These are phyloP conservation scores for Setipinna tenuifilis DNA, from an alignment of 2,797 vertebrate genomes.

Conservation along the genomic window DNA sequence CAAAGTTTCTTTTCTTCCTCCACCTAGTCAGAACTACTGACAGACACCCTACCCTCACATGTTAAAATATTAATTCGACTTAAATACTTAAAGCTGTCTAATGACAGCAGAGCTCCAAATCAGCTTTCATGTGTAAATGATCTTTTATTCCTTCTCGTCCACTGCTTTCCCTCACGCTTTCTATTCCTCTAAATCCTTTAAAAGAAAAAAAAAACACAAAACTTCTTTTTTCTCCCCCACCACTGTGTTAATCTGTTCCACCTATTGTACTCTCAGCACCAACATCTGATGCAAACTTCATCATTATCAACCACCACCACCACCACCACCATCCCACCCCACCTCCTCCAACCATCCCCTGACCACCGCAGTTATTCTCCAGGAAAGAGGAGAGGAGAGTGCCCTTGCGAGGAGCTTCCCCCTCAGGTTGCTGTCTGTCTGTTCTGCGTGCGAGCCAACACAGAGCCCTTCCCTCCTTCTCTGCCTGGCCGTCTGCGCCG, in stretches of 20 bases:
- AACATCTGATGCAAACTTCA: conserved; percentile 19
- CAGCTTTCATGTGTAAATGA: conserved; percentile 79
- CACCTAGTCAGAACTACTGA: conserved; percentile 72
- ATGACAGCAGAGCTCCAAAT: conserved; percentile 77
- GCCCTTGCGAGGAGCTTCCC: background rate
- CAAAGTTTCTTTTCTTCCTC: conserved; percentile 51
- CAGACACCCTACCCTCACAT: conserved; percentile 69
- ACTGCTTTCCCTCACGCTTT: conserved; percentile 55
- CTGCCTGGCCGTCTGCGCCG: conserved; percentile 41
- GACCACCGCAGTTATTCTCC: background rate
- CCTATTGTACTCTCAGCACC: conserved; percentile 6
- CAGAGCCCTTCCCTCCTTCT: conserved; percentile 63
- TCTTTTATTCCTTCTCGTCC: conserved; percentile 56
- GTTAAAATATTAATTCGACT: conserved; percentile 81
- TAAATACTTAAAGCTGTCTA: conserved; percentile 78
- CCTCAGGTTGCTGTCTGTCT: conserved; percentile 35
- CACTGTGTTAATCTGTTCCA: background rate
- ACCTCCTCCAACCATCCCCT: background rate
- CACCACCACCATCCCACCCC: background rate
- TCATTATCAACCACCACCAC: background rate
- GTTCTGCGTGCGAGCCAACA: conserved; percentile 46
- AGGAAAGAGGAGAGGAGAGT: background rate
- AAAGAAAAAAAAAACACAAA: background rate
- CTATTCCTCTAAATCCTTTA: conserved; percentile 63
- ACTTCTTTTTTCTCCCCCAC: conserved; percentile 28